These are phyloP conservation scores for Drosophila nr. medialis DNA, from an alignment of 2,888 invertebrate species.

Conservation along the genomic window DNA sequence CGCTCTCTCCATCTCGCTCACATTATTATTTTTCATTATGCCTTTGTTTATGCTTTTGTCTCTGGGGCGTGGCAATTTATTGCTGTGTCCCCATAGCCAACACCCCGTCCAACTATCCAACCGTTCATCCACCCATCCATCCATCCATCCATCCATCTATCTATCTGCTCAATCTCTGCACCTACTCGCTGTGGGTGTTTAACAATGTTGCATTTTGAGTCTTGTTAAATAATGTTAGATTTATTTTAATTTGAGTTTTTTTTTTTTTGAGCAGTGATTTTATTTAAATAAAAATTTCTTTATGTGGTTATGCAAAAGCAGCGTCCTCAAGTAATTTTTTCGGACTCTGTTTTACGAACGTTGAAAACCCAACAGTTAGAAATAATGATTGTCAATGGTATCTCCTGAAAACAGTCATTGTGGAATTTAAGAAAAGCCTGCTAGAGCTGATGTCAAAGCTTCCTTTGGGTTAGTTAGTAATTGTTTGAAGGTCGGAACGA, in stretches of 20 bases:
- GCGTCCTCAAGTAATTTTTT: not conserved
- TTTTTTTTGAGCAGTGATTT: not conserved
- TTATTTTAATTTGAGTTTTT: slow-evolving; percentile 1
- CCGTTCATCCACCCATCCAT: slow-evolving; percentile 9
- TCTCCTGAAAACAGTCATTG: not conserved
- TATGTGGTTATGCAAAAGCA: slow-evolving; percentile 13
- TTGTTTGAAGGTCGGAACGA: not conserved
- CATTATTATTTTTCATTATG: slow-evolving; percentile 32
- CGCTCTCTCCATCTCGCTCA: slow-evolving; percentile 8
- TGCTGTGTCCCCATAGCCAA: slow-evolving; percentile 26
- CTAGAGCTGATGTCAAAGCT: not conserved
- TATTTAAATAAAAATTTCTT: slow-evolving; percentile 30
- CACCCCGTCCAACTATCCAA: slow-evolving; percentile 5
- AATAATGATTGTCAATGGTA: not conserved
- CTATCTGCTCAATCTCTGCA: slow-evolving; percentile 43
- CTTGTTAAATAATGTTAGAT: slow-evolving; percentile 17
- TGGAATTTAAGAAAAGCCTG: not conserved
- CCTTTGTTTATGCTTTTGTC: slow-evolving; percentile 32
- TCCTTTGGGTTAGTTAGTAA: not conserved
- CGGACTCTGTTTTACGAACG: not conserved
- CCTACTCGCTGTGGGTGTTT: slow-evolving; percentile 29
- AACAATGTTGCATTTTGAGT: slow-evolving; percentile 43
- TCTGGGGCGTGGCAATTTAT: slow-evolving; percentile 61
- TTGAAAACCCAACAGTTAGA: not conserved
- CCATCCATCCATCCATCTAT: slow-evolving; percentile 18